Conservation (phyloP, 2,113 vertebrate species). For the Heterocephalus glaber region DNA sequence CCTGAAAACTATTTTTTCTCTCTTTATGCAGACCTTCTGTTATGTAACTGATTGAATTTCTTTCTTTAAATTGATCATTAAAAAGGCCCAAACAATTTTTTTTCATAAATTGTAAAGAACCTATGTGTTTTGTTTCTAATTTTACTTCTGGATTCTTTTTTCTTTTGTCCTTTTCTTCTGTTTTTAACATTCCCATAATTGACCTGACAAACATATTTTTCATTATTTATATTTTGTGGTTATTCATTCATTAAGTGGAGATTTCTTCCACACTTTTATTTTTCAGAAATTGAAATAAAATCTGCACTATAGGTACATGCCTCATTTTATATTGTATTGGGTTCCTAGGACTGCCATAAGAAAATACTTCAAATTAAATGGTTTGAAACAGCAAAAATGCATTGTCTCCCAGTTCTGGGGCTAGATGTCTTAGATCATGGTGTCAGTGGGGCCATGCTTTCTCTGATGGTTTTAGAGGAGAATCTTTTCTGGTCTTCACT, state of each 20-base stretch:
- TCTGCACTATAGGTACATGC: neutral
- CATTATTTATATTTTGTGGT: neutral
- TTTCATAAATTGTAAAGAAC: neutral
- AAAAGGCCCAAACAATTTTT: neutral
- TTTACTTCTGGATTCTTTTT: neutral
- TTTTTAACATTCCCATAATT: neutral
- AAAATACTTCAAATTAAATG: neutral
- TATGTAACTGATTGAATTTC: neutral
- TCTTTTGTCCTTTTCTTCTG: neutral
- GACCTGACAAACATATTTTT: neutral
- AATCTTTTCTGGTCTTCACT: neutral
- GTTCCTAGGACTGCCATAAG: neutral
- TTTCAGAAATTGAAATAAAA: neutral
- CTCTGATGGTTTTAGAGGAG: neutral
- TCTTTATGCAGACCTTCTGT: neutral
- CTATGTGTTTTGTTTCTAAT: neutral
- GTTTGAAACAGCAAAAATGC: neutral
- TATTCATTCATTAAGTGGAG: neutral
- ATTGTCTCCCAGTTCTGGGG: neutral
- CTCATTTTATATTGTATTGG: neutral
- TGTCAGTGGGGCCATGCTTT: neutral
- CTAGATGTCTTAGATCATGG: neutral
- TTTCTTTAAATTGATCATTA: slow-evolving; percentile 22
- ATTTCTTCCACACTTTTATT: neutral
- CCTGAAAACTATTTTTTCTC: neutral